Conservation (phyloP, 2,888 invertebrate species). For the Acrobasis repandana region DNA sequence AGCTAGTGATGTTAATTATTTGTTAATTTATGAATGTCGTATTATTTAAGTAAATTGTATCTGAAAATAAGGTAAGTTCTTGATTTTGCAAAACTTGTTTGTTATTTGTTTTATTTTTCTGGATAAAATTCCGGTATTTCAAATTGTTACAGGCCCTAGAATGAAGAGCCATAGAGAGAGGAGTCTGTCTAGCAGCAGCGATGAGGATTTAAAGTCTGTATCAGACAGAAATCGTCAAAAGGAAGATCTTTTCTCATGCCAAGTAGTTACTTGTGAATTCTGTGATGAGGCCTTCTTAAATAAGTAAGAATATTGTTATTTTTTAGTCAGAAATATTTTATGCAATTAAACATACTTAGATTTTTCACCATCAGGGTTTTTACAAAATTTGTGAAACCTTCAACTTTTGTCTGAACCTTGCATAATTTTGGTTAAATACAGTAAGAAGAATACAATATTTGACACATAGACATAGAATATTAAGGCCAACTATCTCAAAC, state of each 20-base stretch:
- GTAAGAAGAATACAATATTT: too few relatives aligned
- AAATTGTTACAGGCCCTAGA: not conserved
- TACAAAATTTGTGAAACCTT: too few relatives aligned
- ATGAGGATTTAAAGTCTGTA: not conserved
- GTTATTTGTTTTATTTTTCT: not conserved
- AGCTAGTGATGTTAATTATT: too few relatives aligned
- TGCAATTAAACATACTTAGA: too few relatives aligned
- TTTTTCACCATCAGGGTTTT: too few relatives aligned
- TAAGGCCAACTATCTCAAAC: too few relatives aligned
- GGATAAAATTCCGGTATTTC: not conserved
- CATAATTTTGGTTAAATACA: too few relatives aligned
- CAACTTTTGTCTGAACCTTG: too few relatives aligned
- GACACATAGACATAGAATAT: too few relatives aligned
- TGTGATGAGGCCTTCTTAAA: constrained; percentile 35
- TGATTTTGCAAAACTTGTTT: not conserved
- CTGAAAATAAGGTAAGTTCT: not conserved
- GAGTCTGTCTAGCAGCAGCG: constrained; percentile 6
- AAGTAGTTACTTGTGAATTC: constrained; percentile 34
- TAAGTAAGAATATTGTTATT: constrained; percentile 27
- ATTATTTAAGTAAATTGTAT: too few relatives aligned
- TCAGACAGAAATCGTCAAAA: not conserved
- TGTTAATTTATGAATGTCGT: too few relatives aligned
- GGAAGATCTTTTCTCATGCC: constrained; percentile 17
- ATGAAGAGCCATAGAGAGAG: not conserved
- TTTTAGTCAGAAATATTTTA: not conserved